Evolutionary conservation across 2,888 invertebrate genomes (phyloP), one percentile per base, ranked within the genome.

Genomic region (Drosophila neotestacea): DNA sequence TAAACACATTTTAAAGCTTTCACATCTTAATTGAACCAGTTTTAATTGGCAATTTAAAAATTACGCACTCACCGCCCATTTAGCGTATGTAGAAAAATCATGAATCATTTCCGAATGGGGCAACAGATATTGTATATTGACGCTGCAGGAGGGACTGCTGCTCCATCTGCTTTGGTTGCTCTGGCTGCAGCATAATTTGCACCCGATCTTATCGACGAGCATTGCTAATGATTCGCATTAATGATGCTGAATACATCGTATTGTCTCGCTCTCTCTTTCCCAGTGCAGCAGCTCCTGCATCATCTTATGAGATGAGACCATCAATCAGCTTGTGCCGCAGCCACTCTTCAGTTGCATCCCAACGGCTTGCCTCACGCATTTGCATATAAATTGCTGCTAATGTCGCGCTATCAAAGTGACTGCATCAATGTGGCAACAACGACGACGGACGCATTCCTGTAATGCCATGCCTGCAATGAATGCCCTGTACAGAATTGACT

Each of bases 301-400:
- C 79, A 83, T 80, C 81, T 89, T 87, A 76, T 85, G 81, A 90
- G 89, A 89, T 90, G 87, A 81, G 91, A 88, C 89, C 89, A 92
- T 91, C 91, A 89, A 92, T 91, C 92, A 91, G 86, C 79, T 70
- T 70, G 73, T 42, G 60, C 65, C 50, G 68, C 61, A 54, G 62
- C 36, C 44, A 58, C 59, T 58, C 65, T 71, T 51, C 51, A 48
- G 69, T 67, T 73, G 51, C 70, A 65, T 47, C 68, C 64, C 61
- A 68, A 60, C 67, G 50, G 58, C 61, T 70, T 68, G 74, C 59
- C 72, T 70, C 66, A 76, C 83, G 88, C 86, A 92, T 92, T 92
- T 92, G 92, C 92, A 92, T 92, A 92, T 92, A 92, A 92, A 92
- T 92, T 92, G 92, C 91, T 92, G 92, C 91, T 92, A 92, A 92